Evolutionary conservation across 2,113 vertebrate genomes (phyloP), one percentile per base, ranked within the genome.

Genomic region (Puntigrus tetrazona): DNA sequence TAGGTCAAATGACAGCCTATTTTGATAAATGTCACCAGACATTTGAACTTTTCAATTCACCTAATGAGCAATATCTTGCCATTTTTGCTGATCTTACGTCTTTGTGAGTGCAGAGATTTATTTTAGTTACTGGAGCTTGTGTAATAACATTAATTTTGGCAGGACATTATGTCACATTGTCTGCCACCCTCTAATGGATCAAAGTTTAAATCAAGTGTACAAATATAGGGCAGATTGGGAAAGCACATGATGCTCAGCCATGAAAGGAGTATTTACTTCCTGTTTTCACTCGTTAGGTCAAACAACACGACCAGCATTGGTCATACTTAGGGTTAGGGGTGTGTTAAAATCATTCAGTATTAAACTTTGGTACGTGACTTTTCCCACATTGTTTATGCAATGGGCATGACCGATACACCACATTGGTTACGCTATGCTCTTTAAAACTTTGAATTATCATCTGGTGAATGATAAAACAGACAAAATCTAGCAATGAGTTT

Each of bases 131-230:
- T 63, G 52, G 45, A 61, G 34, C 84, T 89, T 85, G 82, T 85
- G 82, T 72, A 90, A 88, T 52, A 82, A 14, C 34, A 81, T 57
- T 84, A 69, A 84, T 90, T 86, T 69, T 84, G 83, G 81, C 86
- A 65, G 29, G 3, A 86, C 70, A 6, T 83, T 72, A 27, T 73
- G 36, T 86, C 79, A 82, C 59, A 31, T 55, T 78, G 43, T 75
- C 61, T 74, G 61, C 61, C 36, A 79, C 67, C 10, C 16, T 77
- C 81, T 5, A 82, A 36, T n/a, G 45, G 80, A 81, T 45, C 73
- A 85, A 88, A 20, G 87, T 78, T 88, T 47, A 80, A 69, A 47
- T 63, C 55, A 43, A 52, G 25, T 41, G 67, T 41, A 22, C 50
- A 50, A 38, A 61, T 67, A 85, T 85, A 85, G 38, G 83, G 43